Evolutionary conservation across 2,113 vertebrate genomes (phyloP).

Genomic region (Ptychochromis oligacanthus): DNA sequence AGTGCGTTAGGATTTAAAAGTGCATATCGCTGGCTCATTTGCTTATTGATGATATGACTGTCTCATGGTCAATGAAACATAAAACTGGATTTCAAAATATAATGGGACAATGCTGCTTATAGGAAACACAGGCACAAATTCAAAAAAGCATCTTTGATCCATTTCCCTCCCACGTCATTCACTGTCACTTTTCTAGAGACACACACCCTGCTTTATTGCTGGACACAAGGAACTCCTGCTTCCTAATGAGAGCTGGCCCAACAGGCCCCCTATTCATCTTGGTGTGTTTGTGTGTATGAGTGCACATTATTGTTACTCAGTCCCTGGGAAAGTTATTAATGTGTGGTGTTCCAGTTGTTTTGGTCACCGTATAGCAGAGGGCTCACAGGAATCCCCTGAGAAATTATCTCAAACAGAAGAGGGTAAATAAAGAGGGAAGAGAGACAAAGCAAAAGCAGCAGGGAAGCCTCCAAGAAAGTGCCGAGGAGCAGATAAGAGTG

Average conservation of each 20-base stretch:
- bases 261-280: conserved; percentile 17
- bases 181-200: background rate
- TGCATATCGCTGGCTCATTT: background rate
- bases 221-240: background rate
- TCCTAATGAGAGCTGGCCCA: conserved; percentile 33
- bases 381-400: conserved; percentile 34
- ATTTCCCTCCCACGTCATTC: background rate
- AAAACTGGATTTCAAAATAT: conserved; percentile 8
- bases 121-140: background rate
- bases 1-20: background rate
- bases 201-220: background rate
- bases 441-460: conserved; percentile 17
- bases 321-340: conserved; percentile 62
- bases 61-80: background rate
- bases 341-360: conserved; percentile 43
- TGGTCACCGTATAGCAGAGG: conserved; percentile 15
- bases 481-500: conserved; percentile 25
- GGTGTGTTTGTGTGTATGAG: background rate
- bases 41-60: conserved; percentile 5
- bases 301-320: conserved; percentile 40
- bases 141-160: conserved; percentile 7
- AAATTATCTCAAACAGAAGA: conserved; percentile 48
- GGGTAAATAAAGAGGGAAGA: conserved; percentile 30
- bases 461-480: conserved; percentile 30
- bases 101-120: background rate